A percentile compares a stretch with the other conserved stretches of the same genome.
phyloP scores from a whole-genome alignment of 1,140 invertebrate genomes.

The Yoshiicerus persimilis region DNA sequence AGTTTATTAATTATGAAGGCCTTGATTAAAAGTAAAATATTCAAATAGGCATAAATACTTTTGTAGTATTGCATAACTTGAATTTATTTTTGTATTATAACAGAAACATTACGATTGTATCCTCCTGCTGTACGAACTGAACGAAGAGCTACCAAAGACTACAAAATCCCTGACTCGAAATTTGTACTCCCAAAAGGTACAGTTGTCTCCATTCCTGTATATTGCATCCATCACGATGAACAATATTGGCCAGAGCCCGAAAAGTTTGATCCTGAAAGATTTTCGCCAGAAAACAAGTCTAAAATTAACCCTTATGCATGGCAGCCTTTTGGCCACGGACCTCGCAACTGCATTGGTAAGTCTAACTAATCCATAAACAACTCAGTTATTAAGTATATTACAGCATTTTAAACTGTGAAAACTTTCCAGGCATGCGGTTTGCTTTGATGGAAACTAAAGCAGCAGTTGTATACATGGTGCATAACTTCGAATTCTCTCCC shows the following conservation, averaged over 20 bases:
- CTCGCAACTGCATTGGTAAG: conserved; percentile 62
- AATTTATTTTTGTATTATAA: background rate
- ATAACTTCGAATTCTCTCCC: background rate
- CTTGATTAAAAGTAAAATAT: too few relatives aligned
- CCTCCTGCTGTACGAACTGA: conserved; percentile 36
- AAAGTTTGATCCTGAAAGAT: conserved; percentile 63
- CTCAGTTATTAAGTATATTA: background rate
- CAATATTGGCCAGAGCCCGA: conserved; percentile 51
- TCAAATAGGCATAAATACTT: too few relatives aligned
- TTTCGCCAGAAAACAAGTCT: conserved; percentile 54
- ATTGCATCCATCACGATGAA: conserved; percentile 57
- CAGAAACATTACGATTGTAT: conserved; percentile 40
- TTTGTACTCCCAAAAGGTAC: conserved; percentile 40
- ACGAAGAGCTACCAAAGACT: background rate
- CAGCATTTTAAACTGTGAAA: background rate
- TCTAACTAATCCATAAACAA: background rate
- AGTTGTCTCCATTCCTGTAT: conserved; percentile 38
- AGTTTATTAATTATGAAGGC: too few relatives aligned
- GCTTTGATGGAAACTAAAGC: conserved; percentile 33
- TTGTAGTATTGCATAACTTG: background rate
- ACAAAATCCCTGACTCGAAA: conserved; percentile 17
- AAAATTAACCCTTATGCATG: conserved; percentile 55
- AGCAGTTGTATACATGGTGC: background rate
- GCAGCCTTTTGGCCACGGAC: conserved; percentile 62
- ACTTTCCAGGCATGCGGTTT: conserved; percentile 32